Base-by-base conservation (phyloP, 1,140 invertebrate species). In the Himalopsyche phryganea region DNA sequence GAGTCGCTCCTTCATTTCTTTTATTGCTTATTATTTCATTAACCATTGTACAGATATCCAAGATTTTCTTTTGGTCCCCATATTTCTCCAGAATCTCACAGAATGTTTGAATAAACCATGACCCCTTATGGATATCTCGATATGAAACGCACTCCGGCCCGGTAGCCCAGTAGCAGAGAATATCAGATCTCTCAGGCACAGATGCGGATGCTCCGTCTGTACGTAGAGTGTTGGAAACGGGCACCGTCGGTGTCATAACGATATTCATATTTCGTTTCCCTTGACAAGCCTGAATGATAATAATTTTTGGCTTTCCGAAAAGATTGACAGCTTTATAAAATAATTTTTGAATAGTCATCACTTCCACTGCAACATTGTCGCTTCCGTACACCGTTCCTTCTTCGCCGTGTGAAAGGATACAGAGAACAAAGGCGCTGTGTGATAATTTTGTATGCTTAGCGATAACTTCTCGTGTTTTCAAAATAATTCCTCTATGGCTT, bases 281-380 rank as follows among this genome's bases (percentile, higher is more conserved):
- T 49, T 58, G 46, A 28, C 61, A 63, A 14, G 61, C 57, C 56
- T 63, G 61, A 23, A 63, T 56, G 10, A 63, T 45, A 6, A 63
- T 33, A 20, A 60, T 49, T 49, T 60, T 59, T 4, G 61, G 61
- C 44, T 60, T 63, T 20, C 53, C 58, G 10, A 41, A 28, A 5
- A 53, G 51, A n/a, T 48, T 44, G 13, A 54, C 18, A 10, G 33
- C 49, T 0, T 10, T 2, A 23, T 33, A 44, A 11, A 56, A 47
- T 28, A 59, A 28, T 35, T 49, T 10, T 49, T 60, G 50, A 15
- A 63, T 60, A 13, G 4, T 9, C 15, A 47, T 20, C 6, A 63
- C 38, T 41, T 41, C 7, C 3, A 63, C 10, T 20, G 41, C 11
- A 32, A 36, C 14, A 20, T 50, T 44, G 11, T 59, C 57, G 1